Evolutionary conservation across 2,797 vertebrate genomes (phyloP), one percentile per base, ranked within the genome.

Genomic region (Gallirallus australis): DNA sequence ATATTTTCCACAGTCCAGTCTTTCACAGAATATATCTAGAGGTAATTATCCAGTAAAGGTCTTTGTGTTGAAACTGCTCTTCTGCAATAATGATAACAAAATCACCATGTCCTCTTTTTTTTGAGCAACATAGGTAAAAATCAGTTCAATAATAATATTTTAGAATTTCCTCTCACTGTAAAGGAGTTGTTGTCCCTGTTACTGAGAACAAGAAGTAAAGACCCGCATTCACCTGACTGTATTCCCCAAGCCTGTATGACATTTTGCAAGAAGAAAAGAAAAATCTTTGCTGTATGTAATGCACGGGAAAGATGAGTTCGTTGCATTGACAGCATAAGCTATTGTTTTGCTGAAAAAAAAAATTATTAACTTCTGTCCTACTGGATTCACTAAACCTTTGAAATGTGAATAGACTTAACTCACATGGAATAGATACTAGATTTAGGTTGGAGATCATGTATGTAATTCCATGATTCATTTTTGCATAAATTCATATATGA

Each of bases 211-310:
- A 16, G 15, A 48, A 79, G 5, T 23, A 77, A 33, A 24, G 12
- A 70, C 4, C 4, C 8, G 4, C 3, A 7, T 3, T 1, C 20
- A 21, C n/a, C 7, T 2, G 1, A 37, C 17, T 52, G 10, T n/a
- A 33, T 66, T 80, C 35, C 23, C 6, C 31, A 37, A 90, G 24
- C 18, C 24, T 78, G 8, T 42, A 40, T 64, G 23, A 48, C 35
- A 33, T 73, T 53, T 71, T 73, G 6, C 24, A 56, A 31, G 6
- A 63, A 56, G 12, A 69, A 68, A 63, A 56, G 12, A 69, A 68
- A 75, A 54, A 6, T 45, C 14, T 45, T 21, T 54, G 6, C 33
- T 77, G 6, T 39, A 52, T 25, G n/a, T 56, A 31, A 33, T 9
- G 50, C 9, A 45, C 27, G 42, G 59, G 28, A 71, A 87, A 83